Percentiles rank a stretch among this genome's conserved stretches.
These are phyloP conservation scores for Rhogogaster chlorosoma DNA, from an alignment of 2,888 invertebrate species.

Conservation along the genomic window DNA sequence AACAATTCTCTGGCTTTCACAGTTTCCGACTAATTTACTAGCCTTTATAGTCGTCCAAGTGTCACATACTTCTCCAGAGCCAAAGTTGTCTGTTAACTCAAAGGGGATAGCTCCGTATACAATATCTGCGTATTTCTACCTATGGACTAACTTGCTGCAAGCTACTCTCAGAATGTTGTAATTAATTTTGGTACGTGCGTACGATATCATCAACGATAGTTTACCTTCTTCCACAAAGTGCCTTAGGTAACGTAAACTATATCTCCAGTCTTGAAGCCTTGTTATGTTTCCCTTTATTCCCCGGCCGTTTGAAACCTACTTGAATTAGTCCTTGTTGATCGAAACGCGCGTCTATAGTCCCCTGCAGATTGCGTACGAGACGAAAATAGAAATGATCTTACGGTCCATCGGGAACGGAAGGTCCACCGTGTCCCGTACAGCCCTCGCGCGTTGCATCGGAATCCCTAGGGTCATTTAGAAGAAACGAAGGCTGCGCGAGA, in stretches of 20 bases:
- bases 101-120: neutral
- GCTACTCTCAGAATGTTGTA: conserved; percentile 25
- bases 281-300: conserved; percentile 23
- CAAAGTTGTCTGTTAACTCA: neutral
- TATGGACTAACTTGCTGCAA: neutral
- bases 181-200: conserved; percentile 34
- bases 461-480: conserved; percentile 36
- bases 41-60: neutral
- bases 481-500: conserved; percentile 42
- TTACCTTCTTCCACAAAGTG: neutral
- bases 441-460: conserved; percentile 28
- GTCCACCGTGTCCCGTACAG: conserved; percentile 18
- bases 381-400: conserved; percentile 46
- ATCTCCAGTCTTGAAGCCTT: conserved; percentile 11
- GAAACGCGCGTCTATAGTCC: conserved; percentile 23
- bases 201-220: neutral
- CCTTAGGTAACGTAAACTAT: conserved; percentile 9
- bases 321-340: conserved; percentile 45
- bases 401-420: conserved; percentile 34
- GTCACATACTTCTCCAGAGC: neutral
- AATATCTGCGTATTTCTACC: neutral
- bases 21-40: neutral
- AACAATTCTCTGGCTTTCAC: neutral
- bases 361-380: conserved; percentile 46
- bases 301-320: conserved; percentile 44